Conservation (phyloP, 2,113 vertebrate genomes). For the Saguinus midas region DNA sequence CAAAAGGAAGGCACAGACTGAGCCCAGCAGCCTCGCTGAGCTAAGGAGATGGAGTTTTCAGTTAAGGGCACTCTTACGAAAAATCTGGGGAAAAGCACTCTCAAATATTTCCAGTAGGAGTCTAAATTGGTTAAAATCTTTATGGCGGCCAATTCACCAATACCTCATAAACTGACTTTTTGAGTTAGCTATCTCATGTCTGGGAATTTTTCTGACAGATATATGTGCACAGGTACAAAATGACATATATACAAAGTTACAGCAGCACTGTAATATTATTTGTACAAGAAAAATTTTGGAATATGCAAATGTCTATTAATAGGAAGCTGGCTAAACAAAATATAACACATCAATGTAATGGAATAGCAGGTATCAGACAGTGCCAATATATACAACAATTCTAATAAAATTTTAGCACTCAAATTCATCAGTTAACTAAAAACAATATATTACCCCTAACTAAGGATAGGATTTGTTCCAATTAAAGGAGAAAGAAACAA, state of each 20-base stretch:
- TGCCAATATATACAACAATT: background rate
- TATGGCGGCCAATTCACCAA: background rate
- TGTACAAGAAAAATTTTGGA: background rate
- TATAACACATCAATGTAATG: background rate
- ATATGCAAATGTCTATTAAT: background rate
- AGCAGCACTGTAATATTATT: background rate
- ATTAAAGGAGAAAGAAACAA: background rate
- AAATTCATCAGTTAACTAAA: slow-evolving; percentile 19
- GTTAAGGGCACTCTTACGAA: background rate
- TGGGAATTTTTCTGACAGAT: background rate
- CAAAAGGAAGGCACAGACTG: background rate
- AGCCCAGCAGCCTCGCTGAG: background rate
- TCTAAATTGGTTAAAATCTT: background rate
- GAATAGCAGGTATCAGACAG: background rate
- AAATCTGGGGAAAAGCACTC: background rate
- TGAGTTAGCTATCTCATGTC: background rate
- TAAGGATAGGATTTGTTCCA: background rate
- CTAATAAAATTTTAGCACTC: background rate
- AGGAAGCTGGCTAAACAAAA: background rate
- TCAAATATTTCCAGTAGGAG: no score
- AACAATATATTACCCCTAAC: background rate
- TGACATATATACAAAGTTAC: background rate
- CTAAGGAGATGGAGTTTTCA: background rate
- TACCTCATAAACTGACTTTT: no score
- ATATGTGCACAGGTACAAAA: background rate